Evolutionary conservation across 2,113 vertebrate genomes (phyloP).

Genomic region (Oryzias curvinotus): DNA sequence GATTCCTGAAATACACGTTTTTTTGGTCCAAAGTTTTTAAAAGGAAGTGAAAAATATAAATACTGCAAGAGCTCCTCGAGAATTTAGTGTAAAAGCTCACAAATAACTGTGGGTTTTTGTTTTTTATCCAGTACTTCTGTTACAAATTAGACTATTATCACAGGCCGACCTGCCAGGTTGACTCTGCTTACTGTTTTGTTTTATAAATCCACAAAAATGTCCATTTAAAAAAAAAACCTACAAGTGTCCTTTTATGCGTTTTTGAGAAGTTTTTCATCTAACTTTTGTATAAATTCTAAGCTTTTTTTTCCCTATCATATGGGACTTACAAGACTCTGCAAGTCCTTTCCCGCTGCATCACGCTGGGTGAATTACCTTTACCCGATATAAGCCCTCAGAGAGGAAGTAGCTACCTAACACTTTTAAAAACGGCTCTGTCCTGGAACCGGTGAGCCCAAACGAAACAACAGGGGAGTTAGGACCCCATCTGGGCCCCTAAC

Average conservation of each 20-base stretch:
- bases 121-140: conserved; percentile 36
- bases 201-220: conserved; percentile 23
- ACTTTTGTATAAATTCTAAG: too few species aligned
- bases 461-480: conserved; percentile 56
- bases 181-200: conserved; percentile 26
- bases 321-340: conserved; percentile 59
- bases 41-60: conserved; percentile 35
- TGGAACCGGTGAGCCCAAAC: conserved; percentile 53
- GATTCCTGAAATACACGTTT: too few species aligned
- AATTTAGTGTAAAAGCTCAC: conserved; percentile 36
- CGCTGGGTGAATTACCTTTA: conserved; percentile 62
- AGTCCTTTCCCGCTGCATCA: conserved; percentile 58
- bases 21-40: conserved; percentile 7
- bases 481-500: conserved; percentile 3
- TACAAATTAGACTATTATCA: conserved; percentile 49
- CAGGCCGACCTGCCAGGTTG: conserved; percentile 30
- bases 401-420: conserved; percentile 75
- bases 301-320: not conserved
- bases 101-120: conserved; percentile 38
- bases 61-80: conserved; percentile 54
- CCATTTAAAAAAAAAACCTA: not conserved
- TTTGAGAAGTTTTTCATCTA: not conserved
- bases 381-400: conserved; percentile 68
- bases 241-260: not conserved
- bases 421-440: conserved; percentile 62